phyloP scores from a whole-genome alignment of 92 coral and sea anemone species.

The Porites rus region DNA sequence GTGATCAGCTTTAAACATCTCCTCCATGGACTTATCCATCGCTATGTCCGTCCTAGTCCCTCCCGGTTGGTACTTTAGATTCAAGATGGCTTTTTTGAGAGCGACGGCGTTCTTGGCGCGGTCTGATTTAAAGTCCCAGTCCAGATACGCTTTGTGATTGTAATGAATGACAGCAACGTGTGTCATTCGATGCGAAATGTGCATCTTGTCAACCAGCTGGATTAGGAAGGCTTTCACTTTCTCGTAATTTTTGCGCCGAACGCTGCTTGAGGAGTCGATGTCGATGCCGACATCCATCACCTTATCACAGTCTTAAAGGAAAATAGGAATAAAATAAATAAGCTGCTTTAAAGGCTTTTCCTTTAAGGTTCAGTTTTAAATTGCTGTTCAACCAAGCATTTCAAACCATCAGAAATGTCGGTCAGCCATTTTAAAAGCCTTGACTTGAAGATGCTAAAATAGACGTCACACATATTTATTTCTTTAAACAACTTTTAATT shows the following conservation, averaged over 20 bases:
- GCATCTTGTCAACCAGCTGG: slow-evolving; percentile 42
- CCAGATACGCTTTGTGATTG: slow-evolving; percentile 51
- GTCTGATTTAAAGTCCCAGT: slow-evolving; percentile 46
- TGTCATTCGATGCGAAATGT: slow-evolving; percentile 20
- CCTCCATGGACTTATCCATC: slow-evolving; percentile 9
- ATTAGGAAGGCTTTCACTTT: slow-evolving; percentile 50
- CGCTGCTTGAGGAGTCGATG: slow-evolving; percentile 71
- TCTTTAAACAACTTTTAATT: too few species aligned
- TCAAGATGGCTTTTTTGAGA: slow-evolving; percentile 36
- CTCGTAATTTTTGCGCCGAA: slow-evolving; percentile 38
- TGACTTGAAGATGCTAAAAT: too few species aligned
- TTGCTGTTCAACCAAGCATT: too few species aligned
- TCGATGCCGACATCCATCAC: slow-evolving; percentile 71
- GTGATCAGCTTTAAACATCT: slow-evolving; percentile 8
- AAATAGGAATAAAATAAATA: neutral
- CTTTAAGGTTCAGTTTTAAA: too few species aligned
- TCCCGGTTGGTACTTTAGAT: slow-evolving; percentile 52
- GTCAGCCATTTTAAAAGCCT: too few species aligned
- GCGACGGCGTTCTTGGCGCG: neutral
- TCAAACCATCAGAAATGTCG: too few species aligned
- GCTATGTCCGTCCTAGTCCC: slow-evolving; percentile 75
- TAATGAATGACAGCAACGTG: slow-evolving; percentile 63
- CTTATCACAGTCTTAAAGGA: slow-evolving; percentile 18
- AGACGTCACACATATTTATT: too few species aligned
- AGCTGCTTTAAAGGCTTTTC: neutral